A percentile compares a stretch with the other conserved stretches of the same genome.
Conservation (phyloP, 2,797 vertebrate genomes). For the Mormyrus proboscirostris region DNA sequence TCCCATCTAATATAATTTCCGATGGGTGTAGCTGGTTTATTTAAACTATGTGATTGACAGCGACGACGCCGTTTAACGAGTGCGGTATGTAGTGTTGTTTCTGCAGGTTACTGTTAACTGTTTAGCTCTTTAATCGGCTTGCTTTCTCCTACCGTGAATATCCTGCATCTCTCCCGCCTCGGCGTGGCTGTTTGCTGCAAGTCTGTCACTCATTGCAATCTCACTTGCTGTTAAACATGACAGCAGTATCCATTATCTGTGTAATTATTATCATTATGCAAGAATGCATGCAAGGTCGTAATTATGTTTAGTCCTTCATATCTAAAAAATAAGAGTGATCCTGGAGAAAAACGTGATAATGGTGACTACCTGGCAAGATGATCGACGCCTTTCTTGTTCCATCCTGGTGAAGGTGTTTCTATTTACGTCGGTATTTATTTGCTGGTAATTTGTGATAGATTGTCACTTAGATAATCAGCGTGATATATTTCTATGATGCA, state of each 20-base stretch:
- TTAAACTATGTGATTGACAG: not conserved
- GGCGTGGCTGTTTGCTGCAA: not conserved
- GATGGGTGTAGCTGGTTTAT: not conserved
- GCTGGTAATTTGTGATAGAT: not conserved
- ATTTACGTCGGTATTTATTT: not conserved
- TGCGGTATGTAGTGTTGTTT: not conserved
- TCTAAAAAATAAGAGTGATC: not conserved
- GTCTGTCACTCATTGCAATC: not conserved
- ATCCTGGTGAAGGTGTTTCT: not conserved
- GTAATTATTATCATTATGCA: not conserved
- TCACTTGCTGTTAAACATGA: not conserved
- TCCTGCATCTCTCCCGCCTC: not conserved
- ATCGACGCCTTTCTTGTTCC: not conserved
- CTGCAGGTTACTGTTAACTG: not conserved
- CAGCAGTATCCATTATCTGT: not conserved
- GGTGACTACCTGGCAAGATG: not conserved
- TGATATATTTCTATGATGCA: not conserved
- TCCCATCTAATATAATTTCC: not conserved
- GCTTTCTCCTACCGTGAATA: not conserved
- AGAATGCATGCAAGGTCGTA: not conserved
- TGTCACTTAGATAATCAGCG: not conserved
- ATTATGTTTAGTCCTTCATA: not conserved
- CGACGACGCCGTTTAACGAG: not conserved
- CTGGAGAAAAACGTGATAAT: not conserved
- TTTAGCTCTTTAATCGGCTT: not conserved